phyloP scores from a whole-genome alignment of 2,888 invertebrate species.

The Augochlorella aurata region DNA sequence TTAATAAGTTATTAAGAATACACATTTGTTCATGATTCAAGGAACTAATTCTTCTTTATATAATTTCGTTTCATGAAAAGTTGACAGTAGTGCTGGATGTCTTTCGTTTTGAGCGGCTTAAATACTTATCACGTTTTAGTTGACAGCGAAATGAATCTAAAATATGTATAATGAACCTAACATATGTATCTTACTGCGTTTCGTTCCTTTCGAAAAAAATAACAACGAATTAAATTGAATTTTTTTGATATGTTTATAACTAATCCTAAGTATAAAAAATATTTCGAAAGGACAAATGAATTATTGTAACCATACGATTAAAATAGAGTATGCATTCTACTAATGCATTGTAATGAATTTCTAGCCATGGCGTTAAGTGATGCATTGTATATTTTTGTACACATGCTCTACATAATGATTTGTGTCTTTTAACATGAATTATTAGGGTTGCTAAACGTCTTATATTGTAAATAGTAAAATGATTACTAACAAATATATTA shows the following conservation, averaged over 20 bases:
- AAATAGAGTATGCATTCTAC: background rate
- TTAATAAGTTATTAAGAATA: background rate
- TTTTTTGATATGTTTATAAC: background rate
- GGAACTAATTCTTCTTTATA: background rate
- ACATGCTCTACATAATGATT: background rate
- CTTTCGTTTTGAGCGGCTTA: background rate
- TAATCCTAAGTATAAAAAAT: slow-evolving; percentile 8
- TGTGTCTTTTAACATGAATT: slow-evolving; percentile 23
- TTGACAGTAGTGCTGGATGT: background rate
- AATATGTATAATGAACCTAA: background rate
- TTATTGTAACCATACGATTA: slow-evolving; percentile 2
- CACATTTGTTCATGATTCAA: background rate
- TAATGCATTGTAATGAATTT: slow-evolving; percentile 23
- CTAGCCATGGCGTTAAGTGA: background rate
- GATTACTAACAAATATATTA: slow-evolving; percentile 40
- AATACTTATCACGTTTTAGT: too few species aligned
- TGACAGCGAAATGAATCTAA: background rate
- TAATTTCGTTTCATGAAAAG: background rate
- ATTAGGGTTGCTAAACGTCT: background rate
- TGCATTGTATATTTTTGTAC: background rate
- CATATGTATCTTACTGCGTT: slow-evolving; percentile 6
- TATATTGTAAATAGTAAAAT: slow-evolving; percentile 53
- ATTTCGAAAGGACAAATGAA: background rate
- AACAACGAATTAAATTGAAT: slow-evolving; percentile 22
- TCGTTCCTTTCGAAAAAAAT: background rate